A percentile compares a stretch with the other conserved stretches of the same genome.
These are phyloP conservation scores for Hemiscyllium ocellatum DNA, from an alignment of 2,113 vertebrate species.

Conservation along the genomic window DNA sequence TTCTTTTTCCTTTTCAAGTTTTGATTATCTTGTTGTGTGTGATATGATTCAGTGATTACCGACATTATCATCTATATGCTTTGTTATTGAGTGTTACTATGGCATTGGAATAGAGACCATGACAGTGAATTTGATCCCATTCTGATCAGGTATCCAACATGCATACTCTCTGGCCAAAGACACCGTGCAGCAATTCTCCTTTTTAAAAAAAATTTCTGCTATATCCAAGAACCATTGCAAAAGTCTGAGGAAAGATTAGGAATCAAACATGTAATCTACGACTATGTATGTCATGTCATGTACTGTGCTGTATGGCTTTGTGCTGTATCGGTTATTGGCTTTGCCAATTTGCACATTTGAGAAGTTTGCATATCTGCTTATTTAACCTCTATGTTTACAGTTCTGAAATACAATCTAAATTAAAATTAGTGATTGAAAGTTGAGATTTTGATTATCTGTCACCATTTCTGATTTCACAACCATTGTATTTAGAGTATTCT, in stretches of 20 bases:
- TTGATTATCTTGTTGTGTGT: not conserved
- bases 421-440: not conserved
- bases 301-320: not conserved
- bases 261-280: not conserved
- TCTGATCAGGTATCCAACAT: not conserved
- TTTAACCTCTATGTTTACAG: not conserved
- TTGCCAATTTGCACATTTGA: not conserved
- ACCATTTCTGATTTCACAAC: not conserved
- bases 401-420: not conserved
- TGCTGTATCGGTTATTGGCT: not conserved
- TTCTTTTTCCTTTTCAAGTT: not conserved
- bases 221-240: not conserved
- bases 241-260: not conserved
- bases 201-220: not conserved
- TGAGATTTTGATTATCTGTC: not conserved
- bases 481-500: not conserved
- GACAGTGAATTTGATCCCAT: not conserved
- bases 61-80: not conserved
- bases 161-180: not conserved
- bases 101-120: not conserved
- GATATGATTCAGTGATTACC: not conserved
- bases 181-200: not conserved
- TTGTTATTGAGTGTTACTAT: not conserved
- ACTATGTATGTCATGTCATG: too few species aligned
- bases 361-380: not conserved